Evolutionary conservation across 2,888 invertebrate species (phyloP).

Genomic region (Drosophila conformis): DNA sequence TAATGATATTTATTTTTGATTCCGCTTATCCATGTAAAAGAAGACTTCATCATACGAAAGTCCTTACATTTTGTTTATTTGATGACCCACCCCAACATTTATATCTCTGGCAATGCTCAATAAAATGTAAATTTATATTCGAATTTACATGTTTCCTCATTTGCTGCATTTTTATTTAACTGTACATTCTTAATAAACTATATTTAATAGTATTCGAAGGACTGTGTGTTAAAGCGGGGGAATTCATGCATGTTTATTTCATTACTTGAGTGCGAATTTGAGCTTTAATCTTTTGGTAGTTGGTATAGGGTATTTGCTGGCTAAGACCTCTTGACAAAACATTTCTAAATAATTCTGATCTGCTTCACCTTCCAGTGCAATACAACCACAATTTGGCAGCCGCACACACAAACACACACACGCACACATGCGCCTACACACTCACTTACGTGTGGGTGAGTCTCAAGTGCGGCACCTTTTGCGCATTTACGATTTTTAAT

Average conservation of each 20-base stretch:
- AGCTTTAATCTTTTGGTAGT: not conserved
- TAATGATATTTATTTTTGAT: not conserved
- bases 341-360: constrained; percentile 3
- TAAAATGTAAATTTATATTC: not conserved
- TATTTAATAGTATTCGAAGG: not conserved
- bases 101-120: not conserved
- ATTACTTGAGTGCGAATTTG: not conserved
- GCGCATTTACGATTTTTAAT: constrained; percentile 67
- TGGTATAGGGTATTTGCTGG: not conserved
- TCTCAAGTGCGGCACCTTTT: constrained; percentile 70
- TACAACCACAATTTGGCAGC: constrained; percentile 62
- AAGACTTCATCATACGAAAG: not conserved
- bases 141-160: not conserved
- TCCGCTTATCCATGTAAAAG: not conserved
- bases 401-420: constrained; percentile 6
- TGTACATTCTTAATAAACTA: not conserved
- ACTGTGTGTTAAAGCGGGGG: not conserved
- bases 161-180: not conserved
- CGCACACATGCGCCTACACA: not conserved
- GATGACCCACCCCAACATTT: not conserved
- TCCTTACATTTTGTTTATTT: not conserved
- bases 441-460: constrained; percentile 36
- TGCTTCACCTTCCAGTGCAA: constrained; percentile 41
- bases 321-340: not conserved
- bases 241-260: not conserved